Base-by-base conservation (phyloP, 1,140 invertebrate genomes). In the Eufriesea mexicana region DNA sequence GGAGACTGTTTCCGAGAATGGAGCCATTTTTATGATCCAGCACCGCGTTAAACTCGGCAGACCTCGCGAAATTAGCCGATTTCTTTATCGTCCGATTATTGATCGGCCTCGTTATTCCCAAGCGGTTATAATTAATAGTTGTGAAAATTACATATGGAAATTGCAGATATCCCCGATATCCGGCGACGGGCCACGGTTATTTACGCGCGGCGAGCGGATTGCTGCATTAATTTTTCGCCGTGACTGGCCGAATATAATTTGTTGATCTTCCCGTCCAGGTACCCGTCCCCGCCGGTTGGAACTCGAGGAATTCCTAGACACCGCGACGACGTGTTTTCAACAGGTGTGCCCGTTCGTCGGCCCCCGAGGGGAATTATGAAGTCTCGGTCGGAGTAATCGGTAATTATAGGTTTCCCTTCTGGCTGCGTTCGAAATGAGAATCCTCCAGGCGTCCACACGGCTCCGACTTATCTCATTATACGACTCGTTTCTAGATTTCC, bases 221-320 rank as follows among this genome's bases (percentile, higher is more conserved):
- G 64, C 35, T 51, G 75, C 66, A 71, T 83, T 83, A 70, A 78
- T 83, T 83, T 62, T 78, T 78, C 67, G 28, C n/a, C 66, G 66
- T 83, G 81, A 78, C 74, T 83, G 64, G 81, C 35, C 66, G 49
- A 83, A 83, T 78, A 78, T 78, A 78, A 83, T 83, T 83, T 55
- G 47, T 83, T 25, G 47, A 18, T 83, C 64, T 68, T 62, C 66
- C 49, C 18, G 35, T 14, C 10, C 75, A 78, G 66, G 67, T 78
- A 83, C 12, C 55, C 55, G 49, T 64, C 28, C 25, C 51, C 59
- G 20, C 57, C 47, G 7, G 47, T 23, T 62, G 74, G 57, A 83
- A 71, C 82, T 73, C 59, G 25, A 79, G 68, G 68, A 83, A 83
- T 83, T 85, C 74, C 80, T 85, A 70, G 80, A 78, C 80, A 75